Percentiles rank a stretch among this genome's conserved stretches.
phyloP scores from a whole-genome alignment of 2,888 invertebrate genomes.

The Myopa tessellatipennis region DNA sequence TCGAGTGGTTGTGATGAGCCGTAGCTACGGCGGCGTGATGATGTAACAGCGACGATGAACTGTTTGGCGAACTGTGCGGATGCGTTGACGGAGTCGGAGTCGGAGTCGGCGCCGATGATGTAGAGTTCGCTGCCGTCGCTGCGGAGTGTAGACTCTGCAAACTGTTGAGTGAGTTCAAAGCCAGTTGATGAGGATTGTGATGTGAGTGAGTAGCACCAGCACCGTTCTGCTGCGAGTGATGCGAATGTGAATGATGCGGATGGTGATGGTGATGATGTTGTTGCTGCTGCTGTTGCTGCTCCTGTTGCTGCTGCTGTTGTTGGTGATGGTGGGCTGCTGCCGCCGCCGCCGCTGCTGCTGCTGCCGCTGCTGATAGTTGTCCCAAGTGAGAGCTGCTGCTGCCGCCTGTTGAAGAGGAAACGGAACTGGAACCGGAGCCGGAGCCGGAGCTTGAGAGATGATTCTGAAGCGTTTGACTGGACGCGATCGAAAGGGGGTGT shows the following conservation, averaged over 20 bases:
- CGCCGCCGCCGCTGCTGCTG: constrained; percentile 52
- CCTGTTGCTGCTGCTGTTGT: constrained; percentile 57
- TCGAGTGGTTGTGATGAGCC: constrained; percentile 47
- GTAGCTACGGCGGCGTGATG: constrained; percentile 50
- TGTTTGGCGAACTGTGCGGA: constrained; percentile 50
- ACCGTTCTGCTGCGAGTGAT: constrained; percentile 48
- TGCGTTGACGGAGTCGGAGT: constrained; percentile 45
- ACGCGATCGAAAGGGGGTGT: constrained; percentile 65
- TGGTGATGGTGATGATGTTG: constrained; percentile 45
- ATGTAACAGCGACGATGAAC: constrained; percentile 46
- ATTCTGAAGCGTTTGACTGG: constrained; percentile 60
- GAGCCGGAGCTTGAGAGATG: constrained; percentile 62
- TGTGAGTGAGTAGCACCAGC: constrained; percentile 48
- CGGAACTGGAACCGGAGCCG: constrained; percentile 44
- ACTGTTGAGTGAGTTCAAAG: constrained; percentile 61
- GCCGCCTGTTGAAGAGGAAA: constrained; percentile 54
- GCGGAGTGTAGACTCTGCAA: constrained; percentile 50
- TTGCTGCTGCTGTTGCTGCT: constrained; percentile 50
- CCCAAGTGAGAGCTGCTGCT: constrained; percentile 49
- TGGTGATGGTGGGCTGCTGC: constrained; percentile 55
- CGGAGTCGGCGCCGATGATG: constrained; percentile 41
- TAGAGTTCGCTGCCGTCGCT: constrained; percentile 22
- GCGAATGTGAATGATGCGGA: constrained; percentile 48
- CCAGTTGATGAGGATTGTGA: constrained; percentile 60
- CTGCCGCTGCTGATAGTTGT: constrained; percentile 52